Evolutionary conservation across 1,140 invertebrate genomes (phyloP), one percentile per base, ranked within the genome.

Genomic region (Pseudomyrmex cubaensis): DNA sequence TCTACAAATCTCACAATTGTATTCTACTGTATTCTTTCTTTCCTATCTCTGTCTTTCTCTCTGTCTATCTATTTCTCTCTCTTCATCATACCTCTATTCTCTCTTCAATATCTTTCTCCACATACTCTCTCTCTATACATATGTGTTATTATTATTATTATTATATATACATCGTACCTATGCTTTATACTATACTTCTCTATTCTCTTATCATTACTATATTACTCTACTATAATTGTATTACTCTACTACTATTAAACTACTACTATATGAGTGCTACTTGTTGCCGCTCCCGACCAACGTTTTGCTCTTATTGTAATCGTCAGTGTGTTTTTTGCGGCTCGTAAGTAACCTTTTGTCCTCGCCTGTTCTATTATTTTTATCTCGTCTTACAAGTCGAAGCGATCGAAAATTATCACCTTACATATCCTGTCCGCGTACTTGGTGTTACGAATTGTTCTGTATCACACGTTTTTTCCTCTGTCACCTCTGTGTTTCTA

Each of bases 101-200:
- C 78, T 86, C 59, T 83, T 74, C 72, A 35, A 35, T 35, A 69
- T 83, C 70, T 85, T 63, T 77, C 83, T 82, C 22, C 57, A 76
- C 62, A 72, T 64, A 83, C 69, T 78, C 74, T 84, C 85, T 77
- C 59, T 72, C 66, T 87, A 73, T 86, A 72, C 78, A 69, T 86
- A 56, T 72, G 50, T 80, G 50, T 80, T 57, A 56, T 56, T 57
- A 78, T 78, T 59, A 70, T 35, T 35, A 35, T 35, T 35, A 35
- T 35, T 72, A 70, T 66, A 67, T 83, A 61, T 82, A 56, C 52
- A 90, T 88, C 77, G 78, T 88, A 35, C 5, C 35, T 35, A 87
- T 86, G 85, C 85, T 86, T 87, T 87, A 70, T 86, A 86, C 80
- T 83, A 50, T 77, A 86, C 67, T 87, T 82, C 69, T 87, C 86